Evolutionary conservation across 2,888 invertebrate genomes (phyloP), one percentile per base, ranked within the genome.

Genomic region (Coenonympha arcania): DNA sequence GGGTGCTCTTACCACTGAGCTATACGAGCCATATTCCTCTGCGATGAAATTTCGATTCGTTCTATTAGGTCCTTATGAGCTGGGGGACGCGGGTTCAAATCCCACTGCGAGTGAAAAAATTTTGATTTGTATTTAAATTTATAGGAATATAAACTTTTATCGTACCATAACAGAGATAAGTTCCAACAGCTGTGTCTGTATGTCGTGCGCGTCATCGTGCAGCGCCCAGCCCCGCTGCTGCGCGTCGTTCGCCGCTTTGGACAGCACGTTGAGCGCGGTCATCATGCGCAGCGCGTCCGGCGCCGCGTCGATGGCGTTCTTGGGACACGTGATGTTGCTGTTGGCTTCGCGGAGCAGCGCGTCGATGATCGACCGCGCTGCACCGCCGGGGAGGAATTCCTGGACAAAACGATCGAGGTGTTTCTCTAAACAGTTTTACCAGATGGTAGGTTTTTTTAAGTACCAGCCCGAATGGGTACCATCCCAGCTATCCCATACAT

Each of bases 211-310:
- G 73, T 98, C 98, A 71, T 98, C 97, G 71, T 97, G 95, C 22
- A 98, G 84, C 74, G 95, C 95, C 98, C 98, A 98, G 61, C 95
- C 96, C 50, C 98, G 88, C 69, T 98, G 98, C 69, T 98, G 97
- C 0, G 96, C 94, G 73, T 98, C 98, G 69, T 97, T 95, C 61
- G 96, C 96, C 58, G 96, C 95, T 55, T 92, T 93, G 2, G 94
- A 93, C 58, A 98, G 79, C 56, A 96, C 92, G 57, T 91, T 90
- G 60, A 97, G 92, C 26, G 97, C 93, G 37, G 93, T 90, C 75
- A 93, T 91, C 73, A 98, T 88, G 18, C 94, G 88, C 60, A 92
- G 89, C 0, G 95, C 93, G 73, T 97, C 96, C 2, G 95, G 93
- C 0, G 95, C 95, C 45, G 92, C 92, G 46, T 95, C 92, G 16